Evolutionary conservation across 2,797 vertebrate species (phyloP).

Genomic region (Pteropus rufus): DNA sequence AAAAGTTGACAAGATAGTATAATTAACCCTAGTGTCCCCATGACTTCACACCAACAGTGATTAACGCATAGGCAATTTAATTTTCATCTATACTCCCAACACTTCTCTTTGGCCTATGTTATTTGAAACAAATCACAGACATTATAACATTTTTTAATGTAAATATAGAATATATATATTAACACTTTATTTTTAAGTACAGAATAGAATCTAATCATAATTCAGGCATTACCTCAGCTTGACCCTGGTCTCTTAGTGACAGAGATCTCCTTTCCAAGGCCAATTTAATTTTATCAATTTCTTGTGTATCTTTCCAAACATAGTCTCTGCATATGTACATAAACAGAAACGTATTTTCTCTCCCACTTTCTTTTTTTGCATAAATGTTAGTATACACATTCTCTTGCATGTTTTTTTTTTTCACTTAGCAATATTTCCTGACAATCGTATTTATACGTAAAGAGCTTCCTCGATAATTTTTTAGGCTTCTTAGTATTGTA

Average conservation of each 20-base stretch:
- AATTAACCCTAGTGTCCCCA: neutral
- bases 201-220: neutral
- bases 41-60: neutral
- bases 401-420: neutral
- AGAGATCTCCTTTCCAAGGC: neutral
- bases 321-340: neutral
- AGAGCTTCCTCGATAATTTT: neutral
- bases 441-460: neutral
- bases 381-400: neutral
- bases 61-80: neutral
- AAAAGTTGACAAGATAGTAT: neutral
- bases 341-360: neutral
- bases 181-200: slow-evolving; percentile 19
- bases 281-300: neutral
- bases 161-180: neutral
- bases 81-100: neutral
- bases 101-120: neutral
- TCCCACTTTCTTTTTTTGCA: neutral
- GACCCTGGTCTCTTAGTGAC: neutral
- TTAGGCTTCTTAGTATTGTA: neutral
- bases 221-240: neutral
- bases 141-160: neutral
- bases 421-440: slow-evolving; percentile 7
- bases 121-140: neutral
- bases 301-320: neutral